Evolutionary conservation across 2,113 vertebrate species (phyloP).

Genomic region (Ptilonorhynchus violaceus): DNA sequence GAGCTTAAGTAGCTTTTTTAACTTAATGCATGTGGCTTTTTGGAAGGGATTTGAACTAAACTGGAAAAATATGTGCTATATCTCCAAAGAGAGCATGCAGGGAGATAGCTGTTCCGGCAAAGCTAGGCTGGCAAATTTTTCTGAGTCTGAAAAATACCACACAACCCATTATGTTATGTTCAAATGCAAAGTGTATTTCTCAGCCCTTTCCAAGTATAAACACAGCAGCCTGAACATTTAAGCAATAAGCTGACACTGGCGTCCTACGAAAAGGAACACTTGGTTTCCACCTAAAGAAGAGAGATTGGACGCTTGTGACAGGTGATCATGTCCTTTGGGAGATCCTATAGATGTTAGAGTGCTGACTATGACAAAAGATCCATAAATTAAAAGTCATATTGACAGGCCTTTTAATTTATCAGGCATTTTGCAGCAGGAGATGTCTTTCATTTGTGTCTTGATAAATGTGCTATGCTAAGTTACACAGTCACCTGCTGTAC

Average conservation of each 20-base stretch:
- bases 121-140: not conserved
- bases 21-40: not conserved
- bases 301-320: not conserved
- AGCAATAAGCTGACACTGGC: not conserved
- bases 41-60: not conserved
- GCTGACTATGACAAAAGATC: not conserved
- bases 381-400: not conserved
- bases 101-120: not conserved
- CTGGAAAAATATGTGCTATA: not conserved
- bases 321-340: not conserved
- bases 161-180: not conserved
- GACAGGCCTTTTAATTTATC: not conserved
- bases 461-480: not conserved
- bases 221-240: not conserved
- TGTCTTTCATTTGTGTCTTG: not conserved
- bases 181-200: not conserved
- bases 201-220: not conserved
- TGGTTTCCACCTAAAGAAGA: not conserved
- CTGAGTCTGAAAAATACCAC: not conserved
- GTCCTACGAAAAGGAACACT: not conserved
- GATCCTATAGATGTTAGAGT: not conserved
- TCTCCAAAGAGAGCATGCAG: not conserved
- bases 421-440: not conserved
- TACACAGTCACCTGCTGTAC: not conserved
- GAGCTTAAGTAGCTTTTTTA: not conserved